phyloP scores from a whole-genome alignment of 2,113 vertebrate genomes.

The Pelecanoides urinatrix region DNA sequence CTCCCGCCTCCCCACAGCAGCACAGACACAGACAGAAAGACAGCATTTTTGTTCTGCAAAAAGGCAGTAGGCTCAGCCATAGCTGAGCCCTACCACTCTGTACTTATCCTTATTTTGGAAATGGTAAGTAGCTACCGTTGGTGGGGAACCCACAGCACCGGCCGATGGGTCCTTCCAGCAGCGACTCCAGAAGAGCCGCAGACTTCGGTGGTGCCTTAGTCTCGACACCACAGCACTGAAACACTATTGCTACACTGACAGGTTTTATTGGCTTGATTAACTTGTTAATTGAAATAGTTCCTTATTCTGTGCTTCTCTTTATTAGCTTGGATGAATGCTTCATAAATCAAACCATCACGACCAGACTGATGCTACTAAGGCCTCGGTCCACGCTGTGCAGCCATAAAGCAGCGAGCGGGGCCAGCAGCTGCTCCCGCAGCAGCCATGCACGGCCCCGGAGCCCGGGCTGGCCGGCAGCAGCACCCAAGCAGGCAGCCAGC shows the following conservation, averaged over 20 bases:
- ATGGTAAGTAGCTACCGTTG: fast-evolving
- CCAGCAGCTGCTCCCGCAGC: neutral
- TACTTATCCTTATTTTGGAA: neutral
- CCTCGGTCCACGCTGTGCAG: neutral
- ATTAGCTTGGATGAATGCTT: neutral
- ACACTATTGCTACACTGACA: neutral
- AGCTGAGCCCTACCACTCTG: neutral
- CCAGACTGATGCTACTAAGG: neutral
- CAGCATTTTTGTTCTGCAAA: neutral
- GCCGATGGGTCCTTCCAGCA: neutral
- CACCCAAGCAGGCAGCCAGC: neutral
- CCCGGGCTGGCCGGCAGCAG: neutral
- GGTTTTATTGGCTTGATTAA: neutral
- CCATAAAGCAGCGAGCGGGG: fast-evolving
- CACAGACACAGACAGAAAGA: neutral
- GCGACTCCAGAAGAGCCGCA: neutral
- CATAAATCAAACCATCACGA: neutral
- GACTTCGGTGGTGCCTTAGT: neutral
- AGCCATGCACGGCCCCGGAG: fast-evolving
- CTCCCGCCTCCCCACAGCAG: neutral
- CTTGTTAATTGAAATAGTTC: neutral
- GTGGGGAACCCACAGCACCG: fast-evolving
- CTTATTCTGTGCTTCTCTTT: neutral
- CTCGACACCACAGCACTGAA: neutral
- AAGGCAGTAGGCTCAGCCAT: neutral